A percentile compares a stretch with the other conserved stretches of the same genome.
Conservation (phyloP, 2,113 vertebrate genomes). For the Scopus umbretta region DNA sequence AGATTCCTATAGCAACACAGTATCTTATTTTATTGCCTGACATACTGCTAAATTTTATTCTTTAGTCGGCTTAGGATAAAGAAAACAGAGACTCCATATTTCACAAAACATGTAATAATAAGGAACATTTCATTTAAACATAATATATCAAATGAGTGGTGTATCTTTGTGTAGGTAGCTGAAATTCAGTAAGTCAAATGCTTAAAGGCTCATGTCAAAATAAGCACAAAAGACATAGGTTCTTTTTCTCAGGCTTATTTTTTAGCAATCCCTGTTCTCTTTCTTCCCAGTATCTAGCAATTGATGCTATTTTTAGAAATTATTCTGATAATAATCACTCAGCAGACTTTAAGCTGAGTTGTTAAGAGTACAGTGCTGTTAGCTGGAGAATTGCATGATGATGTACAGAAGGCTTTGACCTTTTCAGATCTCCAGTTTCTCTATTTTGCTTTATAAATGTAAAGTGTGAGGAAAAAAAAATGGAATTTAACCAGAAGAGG, state of each 20-base stretch:
- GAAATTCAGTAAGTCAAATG: not conserved
- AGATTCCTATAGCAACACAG: not conserved
- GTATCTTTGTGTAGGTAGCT: not conserved
- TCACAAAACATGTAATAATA: not conserved
- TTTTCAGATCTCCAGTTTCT: not conserved
- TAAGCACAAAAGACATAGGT: not conserved
- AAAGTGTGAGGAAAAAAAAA: not conserved
- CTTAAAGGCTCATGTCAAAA: not conserved
- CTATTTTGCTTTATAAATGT: not conserved
- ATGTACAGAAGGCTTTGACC: not conserved
- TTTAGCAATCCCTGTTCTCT: not conserved
- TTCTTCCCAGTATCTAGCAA: not conserved
- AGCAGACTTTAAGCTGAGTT: not conserved
- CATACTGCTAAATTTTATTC: not conserved
- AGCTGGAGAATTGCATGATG: not conserved
- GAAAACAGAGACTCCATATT: not conserved
- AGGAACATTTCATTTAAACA: not conserved
- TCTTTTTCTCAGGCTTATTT: not conserved
- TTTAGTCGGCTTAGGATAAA: not conserved
- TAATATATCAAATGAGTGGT: not conserved
- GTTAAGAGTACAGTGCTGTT: not conserved
- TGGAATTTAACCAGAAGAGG: not conserved
- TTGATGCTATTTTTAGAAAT: constrained; percentile 27
- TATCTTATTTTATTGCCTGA: not conserved
- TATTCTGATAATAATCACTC: constrained; percentile 3